Conservation (phyloP, 2,888 invertebrate genomes). For the Brenthis ino region DNA sequence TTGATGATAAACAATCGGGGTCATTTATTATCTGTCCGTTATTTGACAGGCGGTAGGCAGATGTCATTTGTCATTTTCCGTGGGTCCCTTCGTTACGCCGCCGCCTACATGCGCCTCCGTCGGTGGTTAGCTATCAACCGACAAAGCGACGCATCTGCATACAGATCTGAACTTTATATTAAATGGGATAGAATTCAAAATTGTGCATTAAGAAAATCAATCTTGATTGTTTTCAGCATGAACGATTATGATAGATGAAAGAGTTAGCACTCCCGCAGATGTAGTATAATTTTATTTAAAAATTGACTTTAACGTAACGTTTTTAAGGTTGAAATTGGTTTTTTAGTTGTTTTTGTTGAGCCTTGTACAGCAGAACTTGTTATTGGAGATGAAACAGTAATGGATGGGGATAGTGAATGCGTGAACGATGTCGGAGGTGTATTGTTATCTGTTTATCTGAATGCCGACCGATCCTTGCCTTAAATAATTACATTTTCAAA, state of each 20-base stretch:
- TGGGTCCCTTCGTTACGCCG: constrained; percentile 80
- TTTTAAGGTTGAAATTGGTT: constrained; percentile 56
- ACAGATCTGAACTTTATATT: constrained; percentile 49
- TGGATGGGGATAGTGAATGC: constrained; percentile 80
- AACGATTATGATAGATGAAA: constrained; percentile 83
- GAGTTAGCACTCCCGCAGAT: constrained; percentile 80
- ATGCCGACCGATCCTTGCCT: constrained; percentile 76
- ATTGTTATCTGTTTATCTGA: constrained; percentile 81
- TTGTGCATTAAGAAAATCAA: constrained; percentile 63
- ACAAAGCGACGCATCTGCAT: constrained; percentile 52
- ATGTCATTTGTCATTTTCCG: constrained; percentile 86
- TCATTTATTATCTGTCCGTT: constrained; percentile 86
- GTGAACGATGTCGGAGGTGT: constrained; percentile 80
- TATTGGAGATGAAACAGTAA: constrained; percentile 81
- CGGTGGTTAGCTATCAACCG: constrained; percentile 77
- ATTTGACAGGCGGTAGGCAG: constrained; percentile 86
- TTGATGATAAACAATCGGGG: constrained; percentile 84
- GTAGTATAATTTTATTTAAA: constrained; percentile 51
- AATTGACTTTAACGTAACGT: constrained; percentile 53
- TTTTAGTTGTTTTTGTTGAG: constrained; percentile 46
- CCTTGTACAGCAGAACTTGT: constrained; percentile 70
- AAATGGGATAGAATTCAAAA: constrained; percentile 46
- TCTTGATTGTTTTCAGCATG: constrained; percentile 83
- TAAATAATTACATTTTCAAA: constrained; percentile 80
- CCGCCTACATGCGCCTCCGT: constrained; percentile 76